phyloP scores from a whole-genome alignment of 2,888 invertebrate species.

The Criorhina ranunculi region DNA sequence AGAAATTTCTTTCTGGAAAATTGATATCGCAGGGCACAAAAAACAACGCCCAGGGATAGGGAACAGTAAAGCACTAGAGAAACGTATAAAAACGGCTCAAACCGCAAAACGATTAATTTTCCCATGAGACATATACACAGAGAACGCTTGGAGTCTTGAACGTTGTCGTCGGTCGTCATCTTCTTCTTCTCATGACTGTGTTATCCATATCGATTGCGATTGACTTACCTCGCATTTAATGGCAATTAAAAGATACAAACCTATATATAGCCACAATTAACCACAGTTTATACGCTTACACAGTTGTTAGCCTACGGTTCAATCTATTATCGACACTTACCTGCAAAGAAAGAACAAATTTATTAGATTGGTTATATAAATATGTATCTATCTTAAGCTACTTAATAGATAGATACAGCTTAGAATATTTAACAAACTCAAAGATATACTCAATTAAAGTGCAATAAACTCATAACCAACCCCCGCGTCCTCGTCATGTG shows the following conservation, averaged over 20 bases:
- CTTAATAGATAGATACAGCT: constrained; percentile 22
- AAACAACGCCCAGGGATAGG: not conserved
- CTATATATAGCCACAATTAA: constrained; percentile 42
- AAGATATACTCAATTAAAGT: constrained; percentile 41
- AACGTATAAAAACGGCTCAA: constrained; percentile 8
- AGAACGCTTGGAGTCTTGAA: constrained; percentile 3
- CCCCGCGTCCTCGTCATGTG: constrained; percentile 11
- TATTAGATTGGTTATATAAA: constrained; percentile 35
- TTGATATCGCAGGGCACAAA: constrained; percentile 54
- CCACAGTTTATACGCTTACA: constrained; percentile 47
- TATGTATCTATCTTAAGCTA: constrained; percentile 34
- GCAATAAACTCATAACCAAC: constrained; percentile 41
- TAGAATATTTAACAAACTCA: constrained; percentile 30
- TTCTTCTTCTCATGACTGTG: constrained; percentile 11
- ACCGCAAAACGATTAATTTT: constrained; percentile 75
- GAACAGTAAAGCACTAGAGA: constrained; percentile 6
- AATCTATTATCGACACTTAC: constrained; percentile 70
- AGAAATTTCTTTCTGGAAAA: constrained; percentile 51
- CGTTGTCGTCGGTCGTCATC: constrained; percentile 28
- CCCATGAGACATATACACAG: constrained; percentile 62
- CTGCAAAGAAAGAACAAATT: constrained; percentile 49
- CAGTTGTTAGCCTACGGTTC: constrained; percentile 26
- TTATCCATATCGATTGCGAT: constrained; percentile 47
- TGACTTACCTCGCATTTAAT: constrained; percentile 58
- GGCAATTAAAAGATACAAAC: constrained; percentile 54